Evolutionary conservation across 2,888 invertebrate species (phyloP).

Genomic region (Aspidiotus destructor): DNA sequence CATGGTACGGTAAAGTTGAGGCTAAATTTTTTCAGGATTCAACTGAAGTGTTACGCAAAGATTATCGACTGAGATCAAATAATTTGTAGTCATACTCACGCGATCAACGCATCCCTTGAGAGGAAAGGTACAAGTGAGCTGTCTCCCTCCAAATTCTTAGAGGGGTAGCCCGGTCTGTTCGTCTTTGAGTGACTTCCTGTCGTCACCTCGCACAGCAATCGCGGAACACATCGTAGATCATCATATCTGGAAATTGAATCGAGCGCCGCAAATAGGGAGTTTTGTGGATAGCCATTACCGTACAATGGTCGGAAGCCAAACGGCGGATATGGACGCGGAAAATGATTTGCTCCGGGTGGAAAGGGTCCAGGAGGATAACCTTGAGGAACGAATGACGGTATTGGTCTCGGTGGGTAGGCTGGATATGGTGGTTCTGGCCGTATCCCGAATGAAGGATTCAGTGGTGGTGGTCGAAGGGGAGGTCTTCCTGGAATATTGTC

Average conservation of each 20-base stretch:
- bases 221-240: slow-evolving; percentile 67
- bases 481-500: too few species aligned
- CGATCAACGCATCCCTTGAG: slow-evolving; percentile 46
- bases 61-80: background rate
- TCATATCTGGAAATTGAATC: slow-evolving; percentile 59
- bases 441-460: too few species aligned
- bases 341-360: background rate
- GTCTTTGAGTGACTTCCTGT: slow-evolving; percentile 45
- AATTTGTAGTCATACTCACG: slow-evolving; percentile 45
- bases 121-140: slow-evolving; percentile 38
- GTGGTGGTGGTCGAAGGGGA: too few species aligned
- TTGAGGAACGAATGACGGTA: background rate
- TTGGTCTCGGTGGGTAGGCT: background rate
- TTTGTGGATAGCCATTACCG: slow-evolving; percentile 32
- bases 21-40: too few species aligned
- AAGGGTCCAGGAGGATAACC: background rate
- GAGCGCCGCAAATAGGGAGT: slow-evolving; percentile 46
- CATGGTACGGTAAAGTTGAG: too few species aligned
- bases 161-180: slow-evolving; percentile 39
- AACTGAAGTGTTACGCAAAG: too few species aligned
- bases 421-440: background rate
- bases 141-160: slow-evolving; percentile 43
- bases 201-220: slow-evolving; percentile 69
- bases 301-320: slow-evolving; percentile 12
- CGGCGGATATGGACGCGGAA: background rate